Evolutionary conservation across 2,797 vertebrate genomes (phyloP), one percentile per base, ranked within the genome.

Genomic region (Catharus ustulatus): DNA sequence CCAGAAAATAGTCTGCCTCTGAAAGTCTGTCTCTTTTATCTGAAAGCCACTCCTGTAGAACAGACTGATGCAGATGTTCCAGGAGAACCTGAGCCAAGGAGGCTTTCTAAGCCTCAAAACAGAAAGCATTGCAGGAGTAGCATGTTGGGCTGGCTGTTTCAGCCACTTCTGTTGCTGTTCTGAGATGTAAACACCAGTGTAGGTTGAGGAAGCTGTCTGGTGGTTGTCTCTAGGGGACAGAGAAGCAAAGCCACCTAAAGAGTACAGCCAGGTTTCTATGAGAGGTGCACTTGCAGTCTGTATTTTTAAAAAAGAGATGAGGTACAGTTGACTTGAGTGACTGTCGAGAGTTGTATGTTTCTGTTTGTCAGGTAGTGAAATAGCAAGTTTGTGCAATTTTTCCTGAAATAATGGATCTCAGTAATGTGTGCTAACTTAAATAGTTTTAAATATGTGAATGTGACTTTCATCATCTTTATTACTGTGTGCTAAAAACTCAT

Each of bases 21-120:
- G 62, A 58, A 84, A 84, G 51, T 72, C 91, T 92, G 57, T 86
- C 62, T 90, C n/a, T 93, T 49, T 81, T 85, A 62, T 90, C 85
- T 81, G 94, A 78, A 81, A 89, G 36, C 32, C 26, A 6, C 51
- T 72, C 29, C 40, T 34, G 58, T 68, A 61, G 73, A 87, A 40
- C 48, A 84, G 40, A 11, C 43, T 22, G 62, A 78, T 77, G 49
- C 66, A 68, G 68, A 58, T 52, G 58, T 43, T 72, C 19, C 19
- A n/a, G 62, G 40, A 76, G 36, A 78, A 54, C 71, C 57, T 91
- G 79, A 72, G 52, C 30, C 51, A 26, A 13, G 7, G 22, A 63
- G 64, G 40, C 48, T 48, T 86, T 67, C 42, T 59, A 15, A 79
- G 38, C 55, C 72, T 86, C 63, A 7, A 54, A 69, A 48, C 0